These are phyloP conservation scores for Nemapogon koenigi DNA, from an alignment of 2,888 invertebrate species.

Conservation along the genomic window DNA sequence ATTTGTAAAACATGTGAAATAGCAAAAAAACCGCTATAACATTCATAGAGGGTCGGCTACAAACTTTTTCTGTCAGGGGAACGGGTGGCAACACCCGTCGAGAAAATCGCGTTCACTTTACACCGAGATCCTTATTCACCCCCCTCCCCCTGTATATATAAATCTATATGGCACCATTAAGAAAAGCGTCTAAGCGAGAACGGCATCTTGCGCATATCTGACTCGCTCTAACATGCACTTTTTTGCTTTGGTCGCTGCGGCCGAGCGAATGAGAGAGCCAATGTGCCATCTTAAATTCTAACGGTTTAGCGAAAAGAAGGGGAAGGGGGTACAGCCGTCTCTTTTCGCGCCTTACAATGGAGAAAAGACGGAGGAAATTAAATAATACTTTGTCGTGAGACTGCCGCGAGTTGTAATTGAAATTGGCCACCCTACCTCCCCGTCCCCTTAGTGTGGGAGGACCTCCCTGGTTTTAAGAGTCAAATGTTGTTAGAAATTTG, in stretches of 20 bases:
- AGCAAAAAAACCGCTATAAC: conserved; percentile 31
- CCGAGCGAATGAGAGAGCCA: conserved; percentile 8
- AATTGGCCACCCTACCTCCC: conserved; percentile 24
- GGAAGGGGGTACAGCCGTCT: conserved; percentile 29
- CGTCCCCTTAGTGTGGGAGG: no score
- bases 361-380: conserved; percentile 61
- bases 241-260: conserved; percentile 18
- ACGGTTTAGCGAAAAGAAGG: conserved; percentile 16
- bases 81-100: conserved; percentile 15
- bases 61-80: conserved; percentile 40
- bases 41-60: conserved; percentile 35
- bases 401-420: conserved; percentile 35
- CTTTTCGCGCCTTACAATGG: conserved; percentile 53
- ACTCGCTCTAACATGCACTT: conserved; percentile 32
- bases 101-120: conserved; percentile 19
- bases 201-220: conserved; percentile 42
- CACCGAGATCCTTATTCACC: conserved; percentile 2
- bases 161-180: conserved; percentile 63
- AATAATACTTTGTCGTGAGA: conserved; percentile 60
- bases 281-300: conserved; percentile 9
- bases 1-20: conserved; percentile 15
- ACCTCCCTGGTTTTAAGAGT: conserved; percentile 7
- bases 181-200: conserved; percentile 36
- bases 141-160: conserved; percentile 41
- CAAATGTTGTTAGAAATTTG: conserved; percentile 7